A percentile compares a stretch with the other conserved stretches of the same genome.
Conservation (phyloP, 35 echinoderm and acorn worm genomes). For the Amphiura filiformis region DNA sequence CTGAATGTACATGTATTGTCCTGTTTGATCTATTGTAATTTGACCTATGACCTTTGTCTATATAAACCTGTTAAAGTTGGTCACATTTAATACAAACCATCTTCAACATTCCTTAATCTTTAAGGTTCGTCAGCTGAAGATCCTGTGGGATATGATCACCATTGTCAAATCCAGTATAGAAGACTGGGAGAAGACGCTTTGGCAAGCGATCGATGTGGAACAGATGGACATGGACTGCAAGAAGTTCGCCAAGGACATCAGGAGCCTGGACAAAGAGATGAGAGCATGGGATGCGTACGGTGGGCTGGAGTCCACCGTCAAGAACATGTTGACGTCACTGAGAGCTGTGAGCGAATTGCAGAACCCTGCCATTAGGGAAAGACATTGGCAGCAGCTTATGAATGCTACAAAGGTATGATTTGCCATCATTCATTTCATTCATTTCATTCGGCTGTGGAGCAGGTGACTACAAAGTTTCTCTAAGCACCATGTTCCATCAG, state of each 20-base stretch:
- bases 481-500: neutral
- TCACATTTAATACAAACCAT: no score
- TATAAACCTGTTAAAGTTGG: no score
- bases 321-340: slow-evolving; percentile 99
- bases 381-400: slow-evolving; percentile 99
- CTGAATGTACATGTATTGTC: no score
- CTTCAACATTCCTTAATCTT: no score
- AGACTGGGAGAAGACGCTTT: slow-evolving; percentile 94
- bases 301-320: slow-evolving; percentile 89
- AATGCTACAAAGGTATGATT: slow-evolving; percentile 86
- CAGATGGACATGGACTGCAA: slow-evolving; percentile 99
- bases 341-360: slow-evolving; percentile 96
- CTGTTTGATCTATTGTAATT: no score
- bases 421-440: neutral
- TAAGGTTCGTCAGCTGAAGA: slow-evolving; percentile 75
- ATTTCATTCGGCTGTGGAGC: no score
- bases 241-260: slow-evolving; percentile 99
- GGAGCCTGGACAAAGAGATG: slow-evolving; percentile 97
- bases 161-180: slow-evolving; percentile 82
- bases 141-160: slow-evolving; percentile 90
- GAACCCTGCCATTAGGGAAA: slow-evolving; percentile 95
- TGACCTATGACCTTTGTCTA: no score
- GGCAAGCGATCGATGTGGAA: slow-evolving; percentile 98
- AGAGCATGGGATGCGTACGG: slow-evolving; percentile 94
- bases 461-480: no score